phyloP scores from a whole-genome alignment of 2,797 vertebrate species.

The Zenarchopterus dispar region DNA sequence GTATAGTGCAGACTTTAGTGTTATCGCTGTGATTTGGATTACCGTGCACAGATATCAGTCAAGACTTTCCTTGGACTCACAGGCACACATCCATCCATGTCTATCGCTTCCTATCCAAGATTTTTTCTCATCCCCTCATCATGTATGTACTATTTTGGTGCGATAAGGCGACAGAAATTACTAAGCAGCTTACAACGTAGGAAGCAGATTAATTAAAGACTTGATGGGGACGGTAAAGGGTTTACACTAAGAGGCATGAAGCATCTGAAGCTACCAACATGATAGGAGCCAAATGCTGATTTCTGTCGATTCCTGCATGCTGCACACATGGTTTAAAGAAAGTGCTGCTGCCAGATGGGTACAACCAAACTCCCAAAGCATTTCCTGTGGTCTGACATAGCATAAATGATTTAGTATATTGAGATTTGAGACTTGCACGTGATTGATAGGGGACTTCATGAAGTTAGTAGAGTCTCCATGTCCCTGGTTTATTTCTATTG shows the following conservation, averaged over 20 bases:
- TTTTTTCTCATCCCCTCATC: conserved; percentile 44
- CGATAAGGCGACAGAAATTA: conserved; percentile 69
- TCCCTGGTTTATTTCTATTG: conserved; percentile 22
- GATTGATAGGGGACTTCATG: conserved; percentile 51
- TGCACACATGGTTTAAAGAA: conserved; percentile 39
- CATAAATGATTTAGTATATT: conserved; percentile 36
- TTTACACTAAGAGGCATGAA: conserved; percentile 72
- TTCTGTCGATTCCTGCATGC: conserved; percentile 41
- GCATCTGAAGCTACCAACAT: conserved; percentile 56
- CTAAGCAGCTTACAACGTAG: conserved; percentile 73
- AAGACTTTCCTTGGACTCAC: conserved; percentile 37
- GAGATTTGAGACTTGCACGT: conserved; percentile 25
- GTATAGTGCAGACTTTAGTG: conserved; percentile 24
- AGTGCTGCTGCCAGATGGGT: conserved; percentile 36
- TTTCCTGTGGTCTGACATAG: conserved; percentile 39
- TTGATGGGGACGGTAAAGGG: conserved; percentile 74
- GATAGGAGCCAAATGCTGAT: conserved; percentile 56
- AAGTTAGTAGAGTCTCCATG: conserved; percentile 49
- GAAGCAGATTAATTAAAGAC: conserved; percentile 80
- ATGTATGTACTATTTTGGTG: conserved; percentile 67
- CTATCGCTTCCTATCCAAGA: conserved; percentile 28
- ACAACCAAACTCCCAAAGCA: conserved; percentile 27
- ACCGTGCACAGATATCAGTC: conserved; percentile 53
- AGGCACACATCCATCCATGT: conserved; percentile 43
- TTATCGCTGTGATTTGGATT: conserved; percentile 51